Base-by-base conservation (phyloP, 2,888 invertebrate genomes). In the Spialia ferax region DNA sequence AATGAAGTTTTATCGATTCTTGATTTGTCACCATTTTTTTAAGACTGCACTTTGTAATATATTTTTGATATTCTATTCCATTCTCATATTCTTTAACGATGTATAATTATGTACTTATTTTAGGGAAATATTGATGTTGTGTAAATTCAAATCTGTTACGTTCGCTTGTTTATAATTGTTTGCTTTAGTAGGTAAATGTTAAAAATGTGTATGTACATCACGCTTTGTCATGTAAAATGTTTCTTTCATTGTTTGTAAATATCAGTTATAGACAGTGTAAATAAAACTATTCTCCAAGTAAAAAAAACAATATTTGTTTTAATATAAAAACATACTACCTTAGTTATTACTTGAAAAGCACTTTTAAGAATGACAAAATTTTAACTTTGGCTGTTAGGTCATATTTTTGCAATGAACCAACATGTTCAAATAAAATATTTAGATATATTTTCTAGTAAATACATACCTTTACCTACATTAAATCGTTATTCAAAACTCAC, bases 221-320 rank as follows among this genome's bases (percentile, higher is more conserved):
- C 63, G 80, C 80, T 83, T 82, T 83, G 85, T 81, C 69, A 79
- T 81, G 26, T 50, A 45, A 63, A 69, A 50, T 63, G 78, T 81
- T 79, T 82, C 81, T 83, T 81, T 82, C 81, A 83, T 86, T 83
- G 82, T 76, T 81, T 91, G 88, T 91, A 89, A 75, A 89, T 87
- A 88, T 74, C 78, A 85, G 83, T 74, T 78, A 79, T 86, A 88
- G 87, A 86, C 87, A 83, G 79, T 92, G 92, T 91, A 91, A 92
- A 92, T 92, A 91, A 91, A 88, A 83, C 74, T 90, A 89, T 91
- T 91, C 91, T 91, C 85, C 80, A 88, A 86, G 80, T 85, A 85
- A 79, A 78, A 79, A 78, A 79, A 78, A 77, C 79, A 74, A 70
- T 71, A 69, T 74, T 75, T 76, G 75, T 86, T 88, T 88, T 87